These are phyloP conservation scores for Melanerpes aurifrons DNA, from an alignment of 2,113 vertebrate genomes.

Conservation along the genomic window DNA sequence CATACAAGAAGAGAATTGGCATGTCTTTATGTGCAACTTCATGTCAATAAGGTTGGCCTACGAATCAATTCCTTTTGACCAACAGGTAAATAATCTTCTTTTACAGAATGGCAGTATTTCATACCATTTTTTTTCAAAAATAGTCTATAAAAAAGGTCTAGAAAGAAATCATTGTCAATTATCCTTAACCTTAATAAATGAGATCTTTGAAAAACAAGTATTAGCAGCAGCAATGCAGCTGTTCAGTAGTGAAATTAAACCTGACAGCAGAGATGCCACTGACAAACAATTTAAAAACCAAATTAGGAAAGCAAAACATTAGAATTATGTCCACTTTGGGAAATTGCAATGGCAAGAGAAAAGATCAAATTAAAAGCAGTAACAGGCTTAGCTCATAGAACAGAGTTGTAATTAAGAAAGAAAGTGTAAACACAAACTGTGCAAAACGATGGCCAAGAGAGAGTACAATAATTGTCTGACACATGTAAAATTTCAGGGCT, in stretches of 20 bases:
- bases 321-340: background rate
- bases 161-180: background rate
- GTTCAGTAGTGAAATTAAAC: background rate
- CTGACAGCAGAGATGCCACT: background rate
- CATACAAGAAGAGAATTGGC: background rate
- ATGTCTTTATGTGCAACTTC: background rate
- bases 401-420: background rate
- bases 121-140: background rate
- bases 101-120: background rate
- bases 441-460: background rate
- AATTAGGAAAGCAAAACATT: background rate
- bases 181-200: background rate
- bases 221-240: background rate
- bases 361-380: background rate
- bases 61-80: background rate
- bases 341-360: background rate
- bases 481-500: background rate
- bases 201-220: background rate
- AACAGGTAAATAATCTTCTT: background rate
- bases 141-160: too few species aligned
- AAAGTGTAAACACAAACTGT: background rate
- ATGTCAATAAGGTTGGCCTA: background rate
- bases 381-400: background rate
- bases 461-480: background rate
- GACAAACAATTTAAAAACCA: constrained; percentile 13